phyloP scores from a whole-genome alignment of 2,888 invertebrate genomes.

The Ditylenchus weischeri region DNA sequence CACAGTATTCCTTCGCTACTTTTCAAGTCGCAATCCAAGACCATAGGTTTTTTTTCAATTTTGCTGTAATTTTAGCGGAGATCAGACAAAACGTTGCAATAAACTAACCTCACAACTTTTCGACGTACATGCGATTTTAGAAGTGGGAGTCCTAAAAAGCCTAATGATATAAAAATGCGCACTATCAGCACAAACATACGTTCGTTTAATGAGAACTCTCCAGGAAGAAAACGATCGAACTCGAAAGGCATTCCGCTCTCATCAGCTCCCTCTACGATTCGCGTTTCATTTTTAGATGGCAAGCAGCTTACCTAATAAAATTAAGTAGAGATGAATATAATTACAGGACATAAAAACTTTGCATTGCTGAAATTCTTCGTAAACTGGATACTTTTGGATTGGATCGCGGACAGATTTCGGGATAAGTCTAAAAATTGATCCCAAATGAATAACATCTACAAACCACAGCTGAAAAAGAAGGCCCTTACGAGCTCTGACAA shows the following conservation, averaged over 20 bases:
- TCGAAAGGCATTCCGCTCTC: not conserved
- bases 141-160: conserved; percentile 1
- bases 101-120: conserved; percentile 11
- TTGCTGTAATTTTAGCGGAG: not conserved
- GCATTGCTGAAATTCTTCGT: not conserved
- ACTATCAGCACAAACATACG: not conserved
- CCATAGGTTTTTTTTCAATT: not conserved
- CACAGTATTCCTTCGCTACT: conserved; percentile 12
- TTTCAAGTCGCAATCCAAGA: conserved; percentile 9
- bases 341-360: not conserved
- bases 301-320: conserved; percentile 1
- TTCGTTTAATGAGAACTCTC: conserved; percentile 11
- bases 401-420: not conserved
- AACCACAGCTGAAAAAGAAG: too few species aligned
- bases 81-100: not conserved
- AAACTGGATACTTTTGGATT: not conserved
- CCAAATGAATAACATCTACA: too few species aligned
- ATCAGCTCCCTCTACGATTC: conserved; percentile 7
- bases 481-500: not conserved
- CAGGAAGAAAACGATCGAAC: conserved; percentile 1
- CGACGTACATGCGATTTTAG: not conserved
- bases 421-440: not conserved
- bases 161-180: not conserved
- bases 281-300: conserved; percentile 7
- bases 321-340: not conserved